These are phyloP conservation scores for Pollenia labialis DNA, from an alignment of 2,888 invertebrate genomes.

Conservation along the genomic window DNA sequence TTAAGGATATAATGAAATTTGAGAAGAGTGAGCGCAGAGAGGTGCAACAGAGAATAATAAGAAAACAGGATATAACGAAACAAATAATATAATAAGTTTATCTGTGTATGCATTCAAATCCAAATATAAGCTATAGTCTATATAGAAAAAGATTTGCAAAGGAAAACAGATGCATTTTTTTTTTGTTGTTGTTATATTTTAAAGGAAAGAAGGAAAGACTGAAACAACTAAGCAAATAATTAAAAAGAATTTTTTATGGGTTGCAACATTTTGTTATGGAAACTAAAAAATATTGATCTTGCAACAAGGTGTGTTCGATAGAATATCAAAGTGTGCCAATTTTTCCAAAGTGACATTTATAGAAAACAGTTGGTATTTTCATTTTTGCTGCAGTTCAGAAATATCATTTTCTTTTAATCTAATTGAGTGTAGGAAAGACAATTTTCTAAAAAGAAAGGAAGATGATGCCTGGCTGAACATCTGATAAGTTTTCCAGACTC, in stretches of 20 bases:
- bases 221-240: conserved; percentile 21
- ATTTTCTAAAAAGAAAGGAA: conserved; percentile 1
- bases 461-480: conserved; percentile 8
- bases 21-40: conserved; percentile 41
- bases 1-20: conserved; percentile 56
- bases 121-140: conserved; percentile 15
- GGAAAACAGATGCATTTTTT: conserved; percentile 58
- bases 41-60: conserved; percentile 27
- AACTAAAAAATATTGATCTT: conserved; percentile 42
- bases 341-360: conserved; percentile 18
- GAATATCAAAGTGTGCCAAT: conserved; percentile 67
- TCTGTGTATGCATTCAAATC: not conserved
- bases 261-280: conserved; percentile 19
- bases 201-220: not conserved
- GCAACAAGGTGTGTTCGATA: conserved; percentile 53
- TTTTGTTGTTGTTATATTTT: too few relatives aligned
- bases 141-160: conserved; percentile 25
- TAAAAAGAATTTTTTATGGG: conserved; percentile 8
- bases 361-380: not conserved
- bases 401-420: conserved; percentile 13
- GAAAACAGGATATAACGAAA: conserved; percentile 53
- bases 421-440: conserved; percentile 15
- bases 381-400: not conserved
- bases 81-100: conserved; percentile 12
- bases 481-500: conserved; percentile 22